phyloP scores from a whole-genome alignment of 2,113 vertebrate species.

The Calcarius ornatus region DNA sequence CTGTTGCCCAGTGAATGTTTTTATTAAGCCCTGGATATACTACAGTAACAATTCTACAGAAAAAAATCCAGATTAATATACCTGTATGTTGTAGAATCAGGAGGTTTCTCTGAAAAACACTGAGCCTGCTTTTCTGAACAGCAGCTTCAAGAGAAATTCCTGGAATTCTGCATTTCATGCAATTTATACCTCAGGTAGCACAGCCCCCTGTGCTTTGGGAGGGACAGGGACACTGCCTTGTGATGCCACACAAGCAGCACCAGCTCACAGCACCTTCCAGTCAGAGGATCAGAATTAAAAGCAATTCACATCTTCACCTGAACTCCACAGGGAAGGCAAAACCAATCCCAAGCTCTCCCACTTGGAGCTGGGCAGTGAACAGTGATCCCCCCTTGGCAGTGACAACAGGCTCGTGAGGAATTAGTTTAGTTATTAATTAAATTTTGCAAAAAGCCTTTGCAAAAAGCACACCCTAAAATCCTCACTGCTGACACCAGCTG shows the following conservation, averaged over 20 bases:
- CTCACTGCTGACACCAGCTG: background rate
- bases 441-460: background rate
- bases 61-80: background rate
- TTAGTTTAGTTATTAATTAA: background rate
- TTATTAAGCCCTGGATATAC: background rate
- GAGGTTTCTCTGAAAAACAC: background rate
- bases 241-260: fast-evolving
- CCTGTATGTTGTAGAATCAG: fast-evolving
- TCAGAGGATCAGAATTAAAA: background rate
- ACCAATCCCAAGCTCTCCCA: background rate
- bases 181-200: fast-evolving
- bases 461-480: background rate
- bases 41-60: fast-evolving
- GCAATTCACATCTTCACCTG: fast-evolving
- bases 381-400: fast-evolving
- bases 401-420: fast-evolving
- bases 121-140: background rate
- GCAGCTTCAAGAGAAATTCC: fast-evolving
- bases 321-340: background rate
- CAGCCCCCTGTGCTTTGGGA: fast-evolving
- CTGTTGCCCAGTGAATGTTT: background rate
- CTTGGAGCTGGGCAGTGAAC: background rate
- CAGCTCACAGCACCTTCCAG: background rate
- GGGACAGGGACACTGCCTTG: background rate
- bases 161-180: background rate